Base-by-base conservation (phyloP, 2,888 invertebrate genomes). In the Hymenopus coronatus region DNA sequence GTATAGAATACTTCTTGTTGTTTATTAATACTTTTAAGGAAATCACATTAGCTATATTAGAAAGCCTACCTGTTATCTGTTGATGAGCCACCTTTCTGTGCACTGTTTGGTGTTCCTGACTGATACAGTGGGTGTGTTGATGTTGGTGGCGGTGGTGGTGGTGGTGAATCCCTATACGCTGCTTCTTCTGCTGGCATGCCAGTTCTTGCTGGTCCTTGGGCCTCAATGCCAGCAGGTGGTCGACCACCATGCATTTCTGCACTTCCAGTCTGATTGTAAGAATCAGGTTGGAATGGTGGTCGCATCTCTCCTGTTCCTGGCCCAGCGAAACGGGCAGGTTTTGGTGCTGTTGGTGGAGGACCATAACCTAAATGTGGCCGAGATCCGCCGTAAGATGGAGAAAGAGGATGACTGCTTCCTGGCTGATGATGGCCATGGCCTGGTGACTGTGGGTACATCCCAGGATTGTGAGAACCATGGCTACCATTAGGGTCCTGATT, bases 71-170 rank as follows among this genome's bases (percentile, higher is more conserved):
- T 70, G 20, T 70, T 70, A 70, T 70, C 54, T 70, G 54, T 70
- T 20, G 54, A 30, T 7, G 86, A 15, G 30, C 2, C 28, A 12
- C 20, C 28, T 86, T 86, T 86, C 70, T 86, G 86, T 27, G 70
- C 86, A 88, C 84, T 92, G 92, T 89, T 93, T 92, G 88, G 91
- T 92, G 46, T 70, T 54, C 84, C 88, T 12, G 88, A 84, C 87
- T 91, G 91, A 91, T 95, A 96, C 83, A 97, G 93, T 0, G 97
- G 97, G 93, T 97, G 96, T 15, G 97, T 96, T 28, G 95, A 94
- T 0, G 96, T 95, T 9, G 96, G 96, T 0, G 96, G 96, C 27
- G 96, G 94, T 0, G 96, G 96, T 0, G 97, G 96, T 2, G 94
- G 94, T 28, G 94, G 94, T 15, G 91, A 90, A 89, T 91, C 91